A percentile compares a stretch with the other conserved stretches of the same genome.
Conservation (phyloP, 2,797 vertebrate species). For the Myiothlypis coronata region DNA sequence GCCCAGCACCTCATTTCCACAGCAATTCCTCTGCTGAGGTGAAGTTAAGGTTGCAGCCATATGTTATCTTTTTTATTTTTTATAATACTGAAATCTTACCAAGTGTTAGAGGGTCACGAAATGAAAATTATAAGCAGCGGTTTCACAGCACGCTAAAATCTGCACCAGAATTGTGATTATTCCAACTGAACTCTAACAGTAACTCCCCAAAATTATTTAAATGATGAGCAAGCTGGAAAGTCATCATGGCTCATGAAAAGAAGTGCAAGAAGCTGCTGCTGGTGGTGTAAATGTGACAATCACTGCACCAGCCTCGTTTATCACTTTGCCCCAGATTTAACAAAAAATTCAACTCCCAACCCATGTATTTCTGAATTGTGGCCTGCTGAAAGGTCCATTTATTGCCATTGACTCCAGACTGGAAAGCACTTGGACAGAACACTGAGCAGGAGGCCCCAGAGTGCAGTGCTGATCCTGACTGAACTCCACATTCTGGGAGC, state of each 20-base stretch:
- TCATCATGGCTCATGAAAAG: background rate
- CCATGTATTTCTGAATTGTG: fast-evolving
- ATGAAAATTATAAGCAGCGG: background rate
- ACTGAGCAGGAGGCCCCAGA: fast-evolving
- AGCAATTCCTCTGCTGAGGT: background rate
- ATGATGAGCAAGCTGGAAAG: background rate
- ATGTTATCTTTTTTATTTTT: background rate
- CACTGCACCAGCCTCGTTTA: background rate
- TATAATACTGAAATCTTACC: background rate
- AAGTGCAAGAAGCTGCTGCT: background rate
- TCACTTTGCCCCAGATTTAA: background rate
- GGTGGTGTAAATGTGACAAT: background rate
- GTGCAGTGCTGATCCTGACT: background rate
- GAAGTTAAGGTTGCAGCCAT: constrained; percentile 15
- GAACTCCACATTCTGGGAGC: fast-evolving
- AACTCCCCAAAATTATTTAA: background rate
- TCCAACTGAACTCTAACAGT: background rate
- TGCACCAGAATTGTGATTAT: background rate
- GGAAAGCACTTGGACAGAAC: background rate
- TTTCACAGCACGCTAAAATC: background rate
- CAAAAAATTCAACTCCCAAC: background rate
- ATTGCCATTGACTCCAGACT: background rate
- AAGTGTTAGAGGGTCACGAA: background rate
- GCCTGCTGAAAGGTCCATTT: background rate
- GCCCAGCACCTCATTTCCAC: background rate